phyloP scores from a whole-genome alignment of 2,888 invertebrate genomes.

The Malthinus seriepunctatus region DNA sequence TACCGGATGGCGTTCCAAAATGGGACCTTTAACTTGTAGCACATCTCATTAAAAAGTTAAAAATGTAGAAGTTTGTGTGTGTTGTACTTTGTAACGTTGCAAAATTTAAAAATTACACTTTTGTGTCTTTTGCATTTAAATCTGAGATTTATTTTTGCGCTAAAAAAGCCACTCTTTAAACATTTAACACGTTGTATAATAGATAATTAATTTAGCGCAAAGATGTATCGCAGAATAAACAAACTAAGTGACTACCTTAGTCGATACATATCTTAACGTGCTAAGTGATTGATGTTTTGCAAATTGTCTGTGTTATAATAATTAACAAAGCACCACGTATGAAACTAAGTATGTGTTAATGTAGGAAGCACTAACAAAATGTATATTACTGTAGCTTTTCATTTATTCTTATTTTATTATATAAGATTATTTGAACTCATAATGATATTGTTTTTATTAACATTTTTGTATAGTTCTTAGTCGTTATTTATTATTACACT shows the following conservation, averaged over 20 bases:
- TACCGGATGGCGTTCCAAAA: too few species aligned
- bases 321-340: slow-evolving; percentile 33
- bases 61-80: too few species aligned
- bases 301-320: slow-evolving; percentile 22
- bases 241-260: slow-evolving; percentile 49
- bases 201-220: slow-evolving; percentile 7
- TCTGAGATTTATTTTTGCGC: slow-evolving; percentile 6
- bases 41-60: too few species aligned
- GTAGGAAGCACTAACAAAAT: slow-evolving; percentile 39
- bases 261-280: slow-evolving; percentile 49
- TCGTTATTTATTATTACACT: too few species aligned
- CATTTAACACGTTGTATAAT: slow-evolving; percentile 6
- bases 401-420: not conserved
- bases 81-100: too few species aligned
- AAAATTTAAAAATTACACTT: too few species aligned
- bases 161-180: slow-evolving; percentile 11
- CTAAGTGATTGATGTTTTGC: slow-evolving; percentile 19
- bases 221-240: slow-evolving; percentile 13
- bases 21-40: too few species aligned
- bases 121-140: too few species aligned
- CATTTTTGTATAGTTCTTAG: too few species aligned
- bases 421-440: too few species aligned
- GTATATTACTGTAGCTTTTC: slow-evolving; percentile 24
- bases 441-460: too few species aligned
- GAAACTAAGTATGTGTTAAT: slow-evolving; percentile 32